Percentiles rank a stretch among this genome's conserved stretches.
Evolutionary conservation across 2,113 vertebrate species (phyloP).

Genomic region (Phodopus roborovskii): DNA sequence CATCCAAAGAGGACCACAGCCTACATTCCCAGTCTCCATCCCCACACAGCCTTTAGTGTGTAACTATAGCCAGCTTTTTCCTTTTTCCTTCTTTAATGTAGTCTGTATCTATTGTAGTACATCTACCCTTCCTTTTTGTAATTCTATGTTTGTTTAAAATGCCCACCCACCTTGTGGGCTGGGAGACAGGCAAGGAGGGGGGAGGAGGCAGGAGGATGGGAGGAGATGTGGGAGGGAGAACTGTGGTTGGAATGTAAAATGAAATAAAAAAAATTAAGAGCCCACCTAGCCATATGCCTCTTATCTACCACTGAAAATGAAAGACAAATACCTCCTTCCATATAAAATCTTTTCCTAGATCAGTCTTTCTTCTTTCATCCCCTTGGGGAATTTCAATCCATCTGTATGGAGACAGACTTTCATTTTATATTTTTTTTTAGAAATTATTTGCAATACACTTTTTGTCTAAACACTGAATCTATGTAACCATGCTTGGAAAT

Average conservation of each 20-base stretch:
- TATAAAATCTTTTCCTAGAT: neutral
- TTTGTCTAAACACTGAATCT: neutral
- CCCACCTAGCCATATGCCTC: neutral
- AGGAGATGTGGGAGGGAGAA: too few relatives aligned
- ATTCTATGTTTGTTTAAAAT: neutral
- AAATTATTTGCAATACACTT: neutral
- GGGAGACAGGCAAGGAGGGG: too few relatives aligned
- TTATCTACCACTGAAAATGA: neutral
- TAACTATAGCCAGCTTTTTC: neutral
- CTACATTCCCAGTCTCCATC: accelerated
- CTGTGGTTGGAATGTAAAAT: too few relatives aligned
- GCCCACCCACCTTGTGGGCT: too few relatives aligned
- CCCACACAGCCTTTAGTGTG: neutral
- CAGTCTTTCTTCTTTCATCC: neutral
- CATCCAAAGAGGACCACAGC: neutral
- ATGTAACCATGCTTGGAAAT: neutral
- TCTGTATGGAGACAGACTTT: neutral
- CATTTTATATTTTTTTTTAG: neutral
- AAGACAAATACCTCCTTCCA: neutral
- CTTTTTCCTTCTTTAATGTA: accelerated
- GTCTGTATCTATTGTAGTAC: neutral
- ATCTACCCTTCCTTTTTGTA: neutral
- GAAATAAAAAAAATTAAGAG: too few relatives aligned
- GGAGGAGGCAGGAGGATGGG: too few relatives aligned
- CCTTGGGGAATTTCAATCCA: neutral